Base-by-base conservation (phyloP, 2,113 vertebrate genomes). In the Boulengeromyrus knoepffleri region DNA sequence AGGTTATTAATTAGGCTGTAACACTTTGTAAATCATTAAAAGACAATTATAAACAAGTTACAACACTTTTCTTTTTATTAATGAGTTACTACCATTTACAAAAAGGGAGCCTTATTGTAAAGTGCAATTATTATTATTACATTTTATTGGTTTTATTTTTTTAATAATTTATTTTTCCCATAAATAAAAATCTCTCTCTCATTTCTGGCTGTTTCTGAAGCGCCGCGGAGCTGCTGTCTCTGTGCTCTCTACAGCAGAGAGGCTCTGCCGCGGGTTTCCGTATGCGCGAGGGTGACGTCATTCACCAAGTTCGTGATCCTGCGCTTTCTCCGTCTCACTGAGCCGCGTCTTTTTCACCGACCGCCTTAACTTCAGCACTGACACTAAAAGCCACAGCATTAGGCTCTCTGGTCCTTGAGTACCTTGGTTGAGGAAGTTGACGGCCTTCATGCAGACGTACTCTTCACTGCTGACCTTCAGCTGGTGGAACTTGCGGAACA, bases 351-450 rank as follows among this genome's bases (percentile, higher is more conserved):
- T 0, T 77, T 42, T 77, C 15, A 5, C 36, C 0, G 9, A 5
- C 12, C 5, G 5, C 31, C 15, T 39, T 39, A 36, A 24, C 12
- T 19, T 77, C 12, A 19, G 13, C 36, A 36, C 15, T 15, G 27
- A 27, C n/a, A 13, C 9, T 66, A 66, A 27, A 66, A 0, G 62
- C n/a, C 62, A 70, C 27, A 12, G 10, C 36, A 10, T 12, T 80
- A 42, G 36, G 15, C 74, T 42, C 87, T 5, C 2, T 10, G 42
- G 45, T 15, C 15, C 9, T 88, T 3, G 24, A 39, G 92, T 94
- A 99, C 99, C 99, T 97, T 99, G 99, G 91, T 99, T 99, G 8
- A 99, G 97, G 95, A 99, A 99, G 96, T 99, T 99, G 95, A 99
- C 99, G 94, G 97, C 97, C 96, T 99, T 99, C 98, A 99, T 99